phyloP scores from a whole-genome alignment of 2,113 vertebrate genomes.

The Aptenodytes patagonicus region DNA sequence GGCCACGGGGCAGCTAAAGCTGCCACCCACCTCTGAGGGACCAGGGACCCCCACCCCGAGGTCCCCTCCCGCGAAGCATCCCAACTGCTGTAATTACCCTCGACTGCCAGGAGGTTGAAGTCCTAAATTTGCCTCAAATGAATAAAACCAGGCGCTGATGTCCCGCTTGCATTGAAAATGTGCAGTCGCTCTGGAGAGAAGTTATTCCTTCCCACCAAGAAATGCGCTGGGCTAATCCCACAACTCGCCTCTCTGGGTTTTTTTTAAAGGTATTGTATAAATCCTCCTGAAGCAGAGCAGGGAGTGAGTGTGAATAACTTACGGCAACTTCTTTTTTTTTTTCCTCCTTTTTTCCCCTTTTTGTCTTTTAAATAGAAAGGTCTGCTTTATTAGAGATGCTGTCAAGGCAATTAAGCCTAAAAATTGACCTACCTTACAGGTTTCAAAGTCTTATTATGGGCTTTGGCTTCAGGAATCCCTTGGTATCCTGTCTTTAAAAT shows the following conservation, averaged over 20 bases:
- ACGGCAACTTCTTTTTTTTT: not conserved
- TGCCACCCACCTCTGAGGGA: not conserved
- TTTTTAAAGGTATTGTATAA: not conserved
- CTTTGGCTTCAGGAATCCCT: conserved; percentile 17
- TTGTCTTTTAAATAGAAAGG: not conserved
- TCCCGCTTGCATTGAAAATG: rapidly evolving
- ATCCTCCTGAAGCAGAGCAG: not conserved
- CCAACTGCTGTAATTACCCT: not conserved
- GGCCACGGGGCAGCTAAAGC: not conserved
- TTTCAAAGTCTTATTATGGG: conserved; percentile 31
- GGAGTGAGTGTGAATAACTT: conserved; percentile 13
- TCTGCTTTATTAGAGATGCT: not conserved
- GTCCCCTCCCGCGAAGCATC: not conserved
- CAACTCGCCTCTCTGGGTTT: not conserved
- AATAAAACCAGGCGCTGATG: not conserved
- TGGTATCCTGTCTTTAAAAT: conserved; percentile 20
- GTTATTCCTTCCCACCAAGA: not conserved
- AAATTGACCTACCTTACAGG: conserved; percentile 9
- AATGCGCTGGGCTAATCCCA: not conserved
- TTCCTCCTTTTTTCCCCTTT: not conserved
- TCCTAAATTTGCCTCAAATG: not conserved
- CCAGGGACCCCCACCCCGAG: not conserved
- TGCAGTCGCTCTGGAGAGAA: not conserved
- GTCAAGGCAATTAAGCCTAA: conserved; percentile 27
- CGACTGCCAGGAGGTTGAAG: rapidly evolving